These are phyloP conservation scores for Pangasius sanitwongsei DNA, from an alignment of 2,797 vertebrate genomes.

Conservation along the genomic window DNA sequence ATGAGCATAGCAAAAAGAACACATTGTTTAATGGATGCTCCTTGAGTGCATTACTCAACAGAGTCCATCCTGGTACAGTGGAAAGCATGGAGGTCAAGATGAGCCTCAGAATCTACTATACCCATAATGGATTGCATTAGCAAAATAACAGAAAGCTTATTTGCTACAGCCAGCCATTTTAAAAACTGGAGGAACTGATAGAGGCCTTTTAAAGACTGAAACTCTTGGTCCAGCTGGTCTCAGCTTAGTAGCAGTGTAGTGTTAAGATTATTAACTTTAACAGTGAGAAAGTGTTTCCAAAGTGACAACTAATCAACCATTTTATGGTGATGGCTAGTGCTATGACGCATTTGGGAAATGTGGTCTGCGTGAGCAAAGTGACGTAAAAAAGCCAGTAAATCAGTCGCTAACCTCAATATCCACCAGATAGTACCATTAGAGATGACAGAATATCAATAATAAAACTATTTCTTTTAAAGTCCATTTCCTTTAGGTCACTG, in stretches of 20 bases:
- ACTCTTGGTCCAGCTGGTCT: not conserved
- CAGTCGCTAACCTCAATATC: slow-evolving; percentile 1
- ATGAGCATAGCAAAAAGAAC: slow-evolving; percentile 16
- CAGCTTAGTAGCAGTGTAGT: not conserved
- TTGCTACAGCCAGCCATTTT: slow-evolving; percentile 12
- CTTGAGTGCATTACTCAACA: slow-evolving; percentile 40
- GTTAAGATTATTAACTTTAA: slow-evolving; percentile 19
- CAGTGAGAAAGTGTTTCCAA: slow-evolving; percentile 27
- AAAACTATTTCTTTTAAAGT: not conserved
- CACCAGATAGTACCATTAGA: not conserved
- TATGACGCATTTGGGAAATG: slow-evolving; percentile 27
- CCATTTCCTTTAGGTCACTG: not conserved
- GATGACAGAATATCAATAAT: not conserved
- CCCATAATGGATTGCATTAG: slow-evolving; percentile 49
- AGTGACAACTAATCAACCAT: slow-evolving; percentile 20
- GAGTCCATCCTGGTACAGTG: slow-evolving; percentile 3
- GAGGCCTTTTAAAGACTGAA: not conserved
- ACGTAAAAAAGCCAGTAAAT: slow-evolving; percentile 17
- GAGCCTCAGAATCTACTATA: slow-evolving; percentile 12
- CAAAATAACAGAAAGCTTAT: not conserved
- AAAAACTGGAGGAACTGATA: not conserved
- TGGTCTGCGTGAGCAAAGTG: slow-evolving; percentile 17
- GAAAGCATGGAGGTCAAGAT: slow-evolving; percentile 31
- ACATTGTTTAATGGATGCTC: slow-evolving; percentile 38
- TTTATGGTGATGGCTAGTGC: slow-evolving; percentile 33